Evolutionary conservation across 2,888 invertebrate species (phyloP), one percentile per base, ranked within the genome.

Genomic region (Eledona agricola): DNA sequence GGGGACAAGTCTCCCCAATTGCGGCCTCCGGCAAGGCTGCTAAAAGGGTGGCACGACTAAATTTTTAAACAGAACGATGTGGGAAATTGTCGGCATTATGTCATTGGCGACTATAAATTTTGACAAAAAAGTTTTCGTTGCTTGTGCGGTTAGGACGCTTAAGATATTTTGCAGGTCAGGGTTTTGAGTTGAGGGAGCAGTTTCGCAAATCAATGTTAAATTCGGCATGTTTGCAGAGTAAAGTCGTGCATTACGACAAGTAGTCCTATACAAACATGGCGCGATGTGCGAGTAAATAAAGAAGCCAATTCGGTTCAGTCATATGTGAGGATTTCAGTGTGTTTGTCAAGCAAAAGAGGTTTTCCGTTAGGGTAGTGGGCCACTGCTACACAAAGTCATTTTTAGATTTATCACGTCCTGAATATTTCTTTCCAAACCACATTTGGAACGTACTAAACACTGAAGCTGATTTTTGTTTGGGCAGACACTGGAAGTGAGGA

Each of bases 231-330:
- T 69, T 65, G 65, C 69, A 65, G 49, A 70, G 66, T 60, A 70
- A 68, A 69, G 69, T 66, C 69, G 66, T 71, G 71, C 71, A 71
- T 71, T 71, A 71, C 66, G 67, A 64, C 70, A 66, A 70, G 69
- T 67, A 70, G 69, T 64, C 70, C 68, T 70, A 60, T 61, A 62
- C 60, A 71, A 70, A 71, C 71, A 71, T 45, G 52, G 56, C 59
- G 63, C 59, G 66, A 67, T 65, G 66, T 65, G 64, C 60, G 69
- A 59, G 68, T 59, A 70, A 70, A 70, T 68, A 71, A 59, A 67
- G 67, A 59, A 66, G 66, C 63, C 64, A 67, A 65, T 67, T 65
- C 45, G 43, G 15, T 12, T 37, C 29, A 29, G 43, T 45, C 51
- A 51, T 51, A 51, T 51, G 45, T 43, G 43, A 51, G 34, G 37